These are phyloP conservation scores for Axinella damicornis DNA, from an alignment of 37 sponge, comb jelly and placozoan genomes.

Conservation along the genomic window DNA sequence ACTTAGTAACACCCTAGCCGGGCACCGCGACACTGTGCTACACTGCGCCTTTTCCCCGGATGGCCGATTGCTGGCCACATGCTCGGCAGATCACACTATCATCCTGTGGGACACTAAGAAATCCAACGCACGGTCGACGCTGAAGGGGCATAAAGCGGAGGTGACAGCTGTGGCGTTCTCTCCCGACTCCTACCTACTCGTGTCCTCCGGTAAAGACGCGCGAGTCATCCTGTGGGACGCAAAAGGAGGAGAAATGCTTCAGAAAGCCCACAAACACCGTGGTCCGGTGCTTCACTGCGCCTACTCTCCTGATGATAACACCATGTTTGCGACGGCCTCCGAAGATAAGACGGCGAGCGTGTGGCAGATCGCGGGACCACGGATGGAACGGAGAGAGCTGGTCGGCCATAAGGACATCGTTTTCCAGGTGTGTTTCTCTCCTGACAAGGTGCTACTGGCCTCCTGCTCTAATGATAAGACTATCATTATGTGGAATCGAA, in stretches of 20 bases:
- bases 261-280: conserved; percentile 39
- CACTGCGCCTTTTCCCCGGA: conserved; percentile 77
- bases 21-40: conserved; percentile 71
- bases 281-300: conserved; percentile 62
- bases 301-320: conserved; percentile 45
- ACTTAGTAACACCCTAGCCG: conserved; percentile 42
- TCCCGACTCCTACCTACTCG: conserved; percentile 61
- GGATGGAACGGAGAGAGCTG: conserved; percentile 50
- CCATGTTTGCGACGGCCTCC: conserved; percentile 68
- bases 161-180: conserved; percentile 84
- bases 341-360: conserved; percentile 60
- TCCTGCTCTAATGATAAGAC: conserved; percentile 77
- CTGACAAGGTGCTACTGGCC: conserved; percentile 74
- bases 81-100: conserved; percentile 63
- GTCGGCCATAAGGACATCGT: conserved; percentile 72
- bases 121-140: conserved; percentile 18
- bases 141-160: conserved; percentile 55
- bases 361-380: conserved; percentile 45
- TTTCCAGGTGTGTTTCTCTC: conserved; percentile 76
- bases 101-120: conserved; percentile 73
- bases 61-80: conserved; percentile 68
- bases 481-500: conserved; percentile 81
- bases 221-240: conserved; percentile 73
- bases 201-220: conserved; percentile 39
- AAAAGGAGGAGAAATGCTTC: conserved; percentile 44